Evolutionary conservation across 2,888 invertebrate genomes (phyloP).

Genomic region (Mimumesa dahlbomi): DNA sequence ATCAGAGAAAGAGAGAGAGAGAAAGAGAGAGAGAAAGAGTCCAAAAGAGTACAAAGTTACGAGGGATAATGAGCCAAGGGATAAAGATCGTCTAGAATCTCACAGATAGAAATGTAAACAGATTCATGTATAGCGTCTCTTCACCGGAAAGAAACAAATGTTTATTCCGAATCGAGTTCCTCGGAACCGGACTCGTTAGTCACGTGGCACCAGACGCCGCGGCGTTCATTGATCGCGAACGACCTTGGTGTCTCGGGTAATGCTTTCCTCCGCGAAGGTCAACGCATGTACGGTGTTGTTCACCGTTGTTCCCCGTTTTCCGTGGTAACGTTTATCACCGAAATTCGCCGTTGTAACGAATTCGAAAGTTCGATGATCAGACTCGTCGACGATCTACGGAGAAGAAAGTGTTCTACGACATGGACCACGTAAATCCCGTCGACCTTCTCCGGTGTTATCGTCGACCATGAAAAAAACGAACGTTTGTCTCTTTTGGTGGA

Average conservation of each 20-base stretch:
- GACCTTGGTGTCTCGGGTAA: conserved; percentile 46
- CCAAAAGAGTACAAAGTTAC: too few species aligned
- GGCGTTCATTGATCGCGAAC: conserved; percentile 54
- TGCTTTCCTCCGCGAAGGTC: conserved; percentile 28
- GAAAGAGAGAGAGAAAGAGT: too few species aligned
- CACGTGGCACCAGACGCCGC: conserved; percentile 55
- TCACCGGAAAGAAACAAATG: not conserved
- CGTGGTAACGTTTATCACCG: too few species aligned
- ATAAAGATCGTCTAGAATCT: too few species aligned
- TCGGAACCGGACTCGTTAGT: conserved; percentile 15
- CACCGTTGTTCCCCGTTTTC: too few species aligned
- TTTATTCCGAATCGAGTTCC: not conserved
- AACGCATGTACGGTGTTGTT: conserved; percentile 21
- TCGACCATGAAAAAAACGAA: conserved; percentile 29
- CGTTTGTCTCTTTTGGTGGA: not conserved
- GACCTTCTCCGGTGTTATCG: conserved; percentile 17
- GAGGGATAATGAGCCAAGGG: too few species aligned
- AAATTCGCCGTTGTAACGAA: too few species aligned
- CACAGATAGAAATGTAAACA: too few species aligned
- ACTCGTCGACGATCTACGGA: conserved; percentile 23
- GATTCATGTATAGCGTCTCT: too few species aligned
- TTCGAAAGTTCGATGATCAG: not conserved
- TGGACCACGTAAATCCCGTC: conserved; percentile 15
- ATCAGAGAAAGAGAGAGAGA: too few species aligned
- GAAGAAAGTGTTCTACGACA: conserved; percentile 10